Conservation (phyloP, 2,888 invertebrate genomes). For the Linyphia triangularis region DNA sequence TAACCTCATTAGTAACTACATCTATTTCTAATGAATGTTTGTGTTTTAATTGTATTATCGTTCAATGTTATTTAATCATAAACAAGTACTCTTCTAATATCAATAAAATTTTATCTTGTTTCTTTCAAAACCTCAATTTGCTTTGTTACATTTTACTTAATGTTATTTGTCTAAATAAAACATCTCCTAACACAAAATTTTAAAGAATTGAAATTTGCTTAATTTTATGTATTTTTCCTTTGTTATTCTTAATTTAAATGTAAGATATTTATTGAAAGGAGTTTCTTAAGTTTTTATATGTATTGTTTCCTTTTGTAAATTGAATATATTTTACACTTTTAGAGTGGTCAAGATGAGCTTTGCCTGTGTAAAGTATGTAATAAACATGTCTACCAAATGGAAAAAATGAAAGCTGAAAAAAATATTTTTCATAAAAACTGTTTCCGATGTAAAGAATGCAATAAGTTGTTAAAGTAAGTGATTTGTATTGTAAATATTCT, state of each 20-base stretch:
- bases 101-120: too few relatives aligned
- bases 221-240: too few relatives aligned
- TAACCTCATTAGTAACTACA: too few relatives aligned
- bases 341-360: slow-evolving; percentile 70
- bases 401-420: slow-evolving; percentile 94
- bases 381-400: slow-evolving; percentile 97
- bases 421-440: slow-evolving; percentile 96
- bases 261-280: too few relatives aligned
- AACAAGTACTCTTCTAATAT: too few relatives aligned
- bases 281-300: neutral
- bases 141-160: neutral
- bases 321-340: too few relatives aligned
- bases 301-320: neutral
- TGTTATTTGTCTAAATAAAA: neutral
- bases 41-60: too few relatives aligned
- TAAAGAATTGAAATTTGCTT: too few relatives aligned
- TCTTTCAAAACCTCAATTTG: neutral
- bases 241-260: too few relatives aligned
- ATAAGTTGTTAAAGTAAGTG: slow-evolving; percentile 78
- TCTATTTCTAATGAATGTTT: neutral
- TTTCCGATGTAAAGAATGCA: slow-evolving; percentile 95
- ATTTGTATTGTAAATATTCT: neutral
- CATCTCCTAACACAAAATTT: neutral
- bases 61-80: neutral
- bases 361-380: slow-evolving; percentile 87